Evolutionary conservation across 2,113 vertebrate genomes (phyloP).

Genomic region (Jaculus jaculus): DNA sequence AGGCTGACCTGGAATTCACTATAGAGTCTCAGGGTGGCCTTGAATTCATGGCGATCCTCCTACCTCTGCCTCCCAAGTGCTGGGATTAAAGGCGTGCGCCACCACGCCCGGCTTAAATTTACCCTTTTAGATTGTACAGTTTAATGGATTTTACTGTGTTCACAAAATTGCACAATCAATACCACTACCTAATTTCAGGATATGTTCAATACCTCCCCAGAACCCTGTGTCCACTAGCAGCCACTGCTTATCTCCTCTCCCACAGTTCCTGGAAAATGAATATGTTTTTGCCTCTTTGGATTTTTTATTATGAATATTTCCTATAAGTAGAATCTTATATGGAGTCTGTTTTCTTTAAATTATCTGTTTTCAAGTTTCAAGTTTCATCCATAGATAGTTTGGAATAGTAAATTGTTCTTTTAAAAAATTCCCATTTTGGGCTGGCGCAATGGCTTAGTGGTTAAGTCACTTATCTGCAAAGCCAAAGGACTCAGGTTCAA

Average conservation of each 20-base stretch:
- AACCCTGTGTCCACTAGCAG: not conserved
- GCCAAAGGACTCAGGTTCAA: too few relatives aligned
- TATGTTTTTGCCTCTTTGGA: not conserved
- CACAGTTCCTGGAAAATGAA: not conserved
- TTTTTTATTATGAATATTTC: not conserved
- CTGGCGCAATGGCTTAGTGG: too few relatives aligned
- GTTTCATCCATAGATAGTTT: not conserved
- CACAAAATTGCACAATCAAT: not conserved
- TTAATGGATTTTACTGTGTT: not conserved
- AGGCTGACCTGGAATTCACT: too few relatives aligned
- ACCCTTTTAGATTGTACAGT: not conserved
- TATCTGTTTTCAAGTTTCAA: not conserved
- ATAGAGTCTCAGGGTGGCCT: too few relatives aligned
- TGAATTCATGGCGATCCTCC: too few relatives aligned
- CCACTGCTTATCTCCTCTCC: not conserved
- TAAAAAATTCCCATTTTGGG: too few relatives aligned
- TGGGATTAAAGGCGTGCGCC: too few relatives aligned
- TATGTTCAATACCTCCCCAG: not conserved
- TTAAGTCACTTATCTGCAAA: too few relatives aligned
- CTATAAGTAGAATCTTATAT: fast-evolving
- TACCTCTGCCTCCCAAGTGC: too few relatives aligned
- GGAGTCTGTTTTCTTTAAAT: not conserved
- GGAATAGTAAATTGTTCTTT: not conserved
- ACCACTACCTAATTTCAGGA: not conserved
- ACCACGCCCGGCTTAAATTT: too few relatives aligned